Evolutionary conservation across 2,113 vertebrate species (phyloP).

Genomic region (Crotalus horridus): DNA sequence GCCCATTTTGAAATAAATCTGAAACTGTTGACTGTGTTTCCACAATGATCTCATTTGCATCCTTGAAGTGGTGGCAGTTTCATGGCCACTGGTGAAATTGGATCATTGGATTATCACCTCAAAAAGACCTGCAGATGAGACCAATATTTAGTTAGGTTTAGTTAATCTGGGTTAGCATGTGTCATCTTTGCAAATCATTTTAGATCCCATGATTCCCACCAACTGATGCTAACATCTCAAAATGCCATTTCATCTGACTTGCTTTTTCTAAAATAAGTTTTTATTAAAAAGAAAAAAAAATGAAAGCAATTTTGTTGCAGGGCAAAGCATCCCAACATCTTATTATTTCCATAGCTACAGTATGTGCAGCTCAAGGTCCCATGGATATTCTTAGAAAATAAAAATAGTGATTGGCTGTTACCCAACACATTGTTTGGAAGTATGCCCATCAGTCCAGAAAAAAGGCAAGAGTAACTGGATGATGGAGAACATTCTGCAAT

Average conservation of each 20-base stretch:
- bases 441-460: not conserved
- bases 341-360: not conserved
- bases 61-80: slow-evolving; percentile 31
- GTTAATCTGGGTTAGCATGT: not conserved
- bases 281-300: not conserved
- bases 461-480: not conserved
- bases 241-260: not conserved
- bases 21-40: not conserved
- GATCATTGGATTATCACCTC: not conserved
- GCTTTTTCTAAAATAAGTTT: not conserved
- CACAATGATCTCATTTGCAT: slow-evolving; percentile 17
- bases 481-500: not conserved
- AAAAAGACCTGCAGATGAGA: not conserved
- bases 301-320: not conserved
- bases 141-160: not conserved
- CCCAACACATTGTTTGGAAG: not conserved
- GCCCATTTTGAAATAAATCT: not conserved
- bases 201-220: not conserved
- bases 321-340: not conserved
- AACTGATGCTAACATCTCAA: not conserved
- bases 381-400: not conserved
- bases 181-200: not conserved
- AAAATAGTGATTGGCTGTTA: not conserved
- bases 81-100: not conserved
- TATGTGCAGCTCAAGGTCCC: not conserved